Conservation (phyloP, 2,113 vertebrate species). For the Bettongia penicillata region DNA sequence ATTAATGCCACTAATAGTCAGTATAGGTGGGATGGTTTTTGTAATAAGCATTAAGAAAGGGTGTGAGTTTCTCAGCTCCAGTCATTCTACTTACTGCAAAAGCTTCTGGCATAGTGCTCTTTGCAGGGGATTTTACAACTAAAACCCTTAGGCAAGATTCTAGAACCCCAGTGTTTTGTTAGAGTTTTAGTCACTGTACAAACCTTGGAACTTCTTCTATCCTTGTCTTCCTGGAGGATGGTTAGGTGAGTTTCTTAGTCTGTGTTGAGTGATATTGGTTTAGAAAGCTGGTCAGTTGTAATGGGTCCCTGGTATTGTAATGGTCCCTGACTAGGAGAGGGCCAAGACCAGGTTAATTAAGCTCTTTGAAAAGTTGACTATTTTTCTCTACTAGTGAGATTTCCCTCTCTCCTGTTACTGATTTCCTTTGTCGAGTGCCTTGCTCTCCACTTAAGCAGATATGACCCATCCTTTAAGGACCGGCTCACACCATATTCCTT, state of each 20-base stretch:
- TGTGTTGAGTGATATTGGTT: background rate
- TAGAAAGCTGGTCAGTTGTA: background rate
- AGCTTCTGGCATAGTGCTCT: background rate
- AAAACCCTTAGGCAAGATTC: background rate
- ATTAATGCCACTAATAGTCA: background rate
- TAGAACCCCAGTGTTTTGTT: background rate
- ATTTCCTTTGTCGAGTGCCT: background rate
- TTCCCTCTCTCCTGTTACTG: background rate
- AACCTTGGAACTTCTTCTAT: background rate
- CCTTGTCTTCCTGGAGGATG: background rate
- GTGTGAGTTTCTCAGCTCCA: background rate
- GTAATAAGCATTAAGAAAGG: background rate
- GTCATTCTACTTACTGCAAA: background rate
- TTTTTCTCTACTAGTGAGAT: background rate
- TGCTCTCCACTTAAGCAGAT: conserved; percentile 24
- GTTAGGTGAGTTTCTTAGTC: background rate
- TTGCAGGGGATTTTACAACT: background rate
- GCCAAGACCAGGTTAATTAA: background rate
- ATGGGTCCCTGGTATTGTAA: background rate
- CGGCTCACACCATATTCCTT: conserved; percentile 3
- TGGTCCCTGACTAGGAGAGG: background rate
- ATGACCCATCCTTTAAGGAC: conserved; percentile 33
- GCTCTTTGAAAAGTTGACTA: background rate
- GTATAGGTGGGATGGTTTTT: background rate
- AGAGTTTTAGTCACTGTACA: background rate